These are phyloP conservation scores for Nasonia longicornis DNA, from an alignment of 1,140 invertebrate genomes.

Conservation along the genomic window DNA sequence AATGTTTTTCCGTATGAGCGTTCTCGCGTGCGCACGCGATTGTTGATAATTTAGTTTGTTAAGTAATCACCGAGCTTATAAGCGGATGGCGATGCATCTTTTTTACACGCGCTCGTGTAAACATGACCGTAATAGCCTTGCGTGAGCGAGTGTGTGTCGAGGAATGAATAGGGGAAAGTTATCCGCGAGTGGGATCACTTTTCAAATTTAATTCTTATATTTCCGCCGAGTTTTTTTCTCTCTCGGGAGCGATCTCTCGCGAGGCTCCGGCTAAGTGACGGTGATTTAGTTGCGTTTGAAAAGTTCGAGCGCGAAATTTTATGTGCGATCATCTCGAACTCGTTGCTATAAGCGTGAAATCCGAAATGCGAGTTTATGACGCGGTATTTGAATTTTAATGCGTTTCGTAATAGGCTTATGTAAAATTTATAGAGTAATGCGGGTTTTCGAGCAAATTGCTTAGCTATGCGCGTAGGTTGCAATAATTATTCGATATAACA, in stretches of 20 bases:
- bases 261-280: not conserved
- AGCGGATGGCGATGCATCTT: not conserved
- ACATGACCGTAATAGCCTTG: not conserved
- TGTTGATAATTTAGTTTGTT: slow-evolving; percentile 6
- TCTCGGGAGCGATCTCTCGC: too few species aligned
- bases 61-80: not conserved
- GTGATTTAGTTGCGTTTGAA: not conserved
- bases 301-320: not conserved
- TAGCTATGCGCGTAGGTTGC: too few species aligned
- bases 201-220: slow-evolving; percentile 6
- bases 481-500: too few species aligned
- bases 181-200: not conserved
- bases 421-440: not conserved
- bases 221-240: not conserved
- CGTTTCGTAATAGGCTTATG: not conserved
- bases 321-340: slow-evolving; percentile 14
- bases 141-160: not conserved
- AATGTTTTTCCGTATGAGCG: not conserved
- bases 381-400: not conserved
- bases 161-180: slow-evolving; percentile 14
- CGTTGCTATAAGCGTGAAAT: not conserved
- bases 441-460: too few species aligned
- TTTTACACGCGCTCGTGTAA: not conserved
- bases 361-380: not conserved
- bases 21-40: not conserved